Base-by-base conservation (phyloP, 2,888 invertebrate genomes). In the Epinotia brunnichana region DNA sequence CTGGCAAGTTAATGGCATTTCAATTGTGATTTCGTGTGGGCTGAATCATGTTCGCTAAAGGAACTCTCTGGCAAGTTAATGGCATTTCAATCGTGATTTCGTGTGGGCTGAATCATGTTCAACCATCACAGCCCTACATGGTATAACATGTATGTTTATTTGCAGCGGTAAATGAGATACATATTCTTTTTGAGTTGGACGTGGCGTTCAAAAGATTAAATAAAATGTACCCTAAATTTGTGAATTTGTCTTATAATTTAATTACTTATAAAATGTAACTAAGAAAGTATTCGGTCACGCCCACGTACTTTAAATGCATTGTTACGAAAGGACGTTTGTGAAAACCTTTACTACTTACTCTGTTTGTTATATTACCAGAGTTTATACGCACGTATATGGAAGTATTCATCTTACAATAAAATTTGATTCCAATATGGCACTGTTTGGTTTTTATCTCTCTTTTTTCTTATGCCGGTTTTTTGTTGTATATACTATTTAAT, bases 361-460 rank as follows among this genome's bases (percentile, higher is more conserved):
- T 61, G 60, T 56, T 54, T 35, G 60, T 72, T 1, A 72, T 48
- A 67, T 62, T 68, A 39, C 56, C 51, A 61, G 60, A 74, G 59
- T 69, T 67, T 67, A 76, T 77, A 81, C 81, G 82, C 85, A 85
- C 82, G 83, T 78, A 56, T 76, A 73, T 69, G 75, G 76, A 78
- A 79, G 77, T 79, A 76, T 77, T 77, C 81, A 79, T 76, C 80
- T 73, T 79, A 81, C 78, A 77, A 83, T 85, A 83, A 85, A 80
- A 78, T 68, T 77, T 80, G 79, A 79, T 81, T 83, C 80, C 79
- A 78, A 81, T 77, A 77, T 48, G 62, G 39, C 29, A 53, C 11
- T 62, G 39, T 75, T 77, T 76, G 67, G 76, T 80, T 85, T 79
- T 2, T 44, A 61, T 13, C n/a, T 41, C 7, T 24, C 21, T 24